Base-by-base conservation (phyloP, 2,797 vertebrate species). In the Crenichthys baileyi region DNA sequence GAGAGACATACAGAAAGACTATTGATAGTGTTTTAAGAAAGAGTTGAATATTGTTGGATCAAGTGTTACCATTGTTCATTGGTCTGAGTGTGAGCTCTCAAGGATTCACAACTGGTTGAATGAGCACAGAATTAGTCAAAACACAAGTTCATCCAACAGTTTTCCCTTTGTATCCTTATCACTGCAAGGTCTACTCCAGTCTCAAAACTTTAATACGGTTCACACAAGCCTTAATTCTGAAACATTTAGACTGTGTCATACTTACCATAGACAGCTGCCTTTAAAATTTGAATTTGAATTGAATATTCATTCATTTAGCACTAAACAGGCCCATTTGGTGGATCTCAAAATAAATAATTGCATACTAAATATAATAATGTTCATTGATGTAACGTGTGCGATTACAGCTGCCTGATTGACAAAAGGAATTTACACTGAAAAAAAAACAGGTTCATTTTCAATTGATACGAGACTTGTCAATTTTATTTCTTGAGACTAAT, bases 61-160 rank as follows among this genome's bases (percentile, higher is more conserved):
- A 73, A 20, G 5, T 72, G 71, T 76, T 65, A 65, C 24, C 26
- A 85, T 86, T 81, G 77, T 89, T 84, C 76, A n/a, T 79, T 55
- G 63, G 18, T 41, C 36, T 76, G 5, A 70, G 13, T 5, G 7
- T 44, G 61, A 70, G 48, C 41, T 77, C 50, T 58, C 12, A 79
- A 79, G 70, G 48, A 71, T 67, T 79, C 58, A 63, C 50, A 73
- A 71, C 41, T 78, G 55, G 68, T 16, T 72, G 11, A 79, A 71
- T 39, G 26, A 39, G 55, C 26, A 39, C 18, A 51, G 67, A 74
- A 74, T 41, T 2, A 22, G 13, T 63, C 11, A 74, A 78, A 1
- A 63, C 82, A 74, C 55, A 44, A 31, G 8, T 65, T 22, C 4
- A 4, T 9, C 56, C 2, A 53, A 1, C n/a, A 13, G 41, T 63